These are phyloP conservation scores for Drosophila dunni DNA, from an alignment of 1,140 invertebrate genomes.

Conservation along the genomic window DNA sequence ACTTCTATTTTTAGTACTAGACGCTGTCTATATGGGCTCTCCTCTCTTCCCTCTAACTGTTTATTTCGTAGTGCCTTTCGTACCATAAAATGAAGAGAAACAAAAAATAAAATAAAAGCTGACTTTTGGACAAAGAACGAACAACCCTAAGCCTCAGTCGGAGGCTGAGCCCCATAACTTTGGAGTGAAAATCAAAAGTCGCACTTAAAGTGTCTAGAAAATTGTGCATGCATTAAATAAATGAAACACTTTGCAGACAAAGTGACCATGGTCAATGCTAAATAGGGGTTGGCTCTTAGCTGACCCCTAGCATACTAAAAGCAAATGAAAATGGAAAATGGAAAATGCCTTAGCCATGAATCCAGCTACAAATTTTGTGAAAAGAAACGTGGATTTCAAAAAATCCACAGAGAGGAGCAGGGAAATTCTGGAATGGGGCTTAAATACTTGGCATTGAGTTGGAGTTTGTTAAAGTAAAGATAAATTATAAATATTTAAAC, in stretches of 20 bases:
- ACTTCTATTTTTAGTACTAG: slow-evolving; percentile 46
- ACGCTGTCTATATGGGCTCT: slow-evolving; percentile 58
- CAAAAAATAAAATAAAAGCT: slow-evolving; percentile 6
- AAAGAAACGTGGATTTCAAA: slow-evolving; percentile 17
- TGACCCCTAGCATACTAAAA: slow-evolving; percentile 8
- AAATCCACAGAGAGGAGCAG: slow-evolving; percentile 4
- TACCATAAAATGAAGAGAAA: slow-evolving; percentile 41
- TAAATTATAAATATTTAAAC: background rate
- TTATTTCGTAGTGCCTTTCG: slow-evolving; percentile 41
- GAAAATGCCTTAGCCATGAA: slow-evolving; percentile 13
- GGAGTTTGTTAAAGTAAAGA: background rate
- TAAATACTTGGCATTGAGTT: background rate
- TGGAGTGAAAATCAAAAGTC: slow-evolving; percentile 73
- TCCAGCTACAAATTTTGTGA: slow-evolving; percentile 5
- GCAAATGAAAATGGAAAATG: slow-evolving; percentile 10
- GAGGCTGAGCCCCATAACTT: slow-evolving; percentile 28
- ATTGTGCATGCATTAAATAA: slow-evolving; percentile 83
- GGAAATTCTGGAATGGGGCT: background rate
- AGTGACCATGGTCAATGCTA: slow-evolving; percentile 59
- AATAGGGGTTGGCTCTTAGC: slow-evolving; percentile 34
- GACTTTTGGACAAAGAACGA: slow-evolving; percentile 49
- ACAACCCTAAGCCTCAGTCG: slow-evolving; percentile 51
- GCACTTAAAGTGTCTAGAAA: slow-evolving; percentile 81
- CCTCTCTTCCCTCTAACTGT: slow-evolving; percentile 27
- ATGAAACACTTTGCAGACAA: slow-evolving; percentile 71